These are phyloP conservation scores for Arctopsyche grandis DNA, from an alignment of 1,140 invertebrate species.

Conservation along the genomic window DNA sequence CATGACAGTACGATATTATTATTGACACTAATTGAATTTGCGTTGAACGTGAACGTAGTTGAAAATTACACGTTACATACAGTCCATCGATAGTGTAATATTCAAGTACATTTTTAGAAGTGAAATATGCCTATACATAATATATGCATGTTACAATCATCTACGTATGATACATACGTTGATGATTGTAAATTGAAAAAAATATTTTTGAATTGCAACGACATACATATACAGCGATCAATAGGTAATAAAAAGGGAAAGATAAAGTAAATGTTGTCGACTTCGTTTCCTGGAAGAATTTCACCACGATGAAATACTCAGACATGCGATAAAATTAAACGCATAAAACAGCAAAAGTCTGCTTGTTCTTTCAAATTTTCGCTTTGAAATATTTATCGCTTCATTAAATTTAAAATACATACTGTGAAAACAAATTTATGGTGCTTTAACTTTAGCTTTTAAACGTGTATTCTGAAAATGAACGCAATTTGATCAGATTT, in stretches of 20 bases:
- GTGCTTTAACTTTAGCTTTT: no score
- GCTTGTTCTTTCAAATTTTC: constrained; percentile 11
- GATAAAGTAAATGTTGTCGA: background rate
- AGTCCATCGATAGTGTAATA: no score
- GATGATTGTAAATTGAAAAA: no score
- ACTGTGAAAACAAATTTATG: no score
- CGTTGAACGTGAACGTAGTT: background rate
- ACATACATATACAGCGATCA: background rate
- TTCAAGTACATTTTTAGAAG: background rate
- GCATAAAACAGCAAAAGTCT: constrained; percentile 4
- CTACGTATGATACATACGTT: no score
- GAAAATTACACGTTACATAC: background rate
- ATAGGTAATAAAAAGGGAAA: background rate
- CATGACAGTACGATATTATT: background rate
- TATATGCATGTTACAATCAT: no score
- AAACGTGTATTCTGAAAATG: no score
- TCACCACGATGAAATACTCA: background rate
- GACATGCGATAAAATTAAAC: constrained; percentile 20
- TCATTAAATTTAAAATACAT: background rate
- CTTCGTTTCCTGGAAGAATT: background rate
- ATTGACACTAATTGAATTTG: background rate
- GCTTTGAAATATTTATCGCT: background rate
- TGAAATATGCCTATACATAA: no score
- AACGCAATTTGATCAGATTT: no score
- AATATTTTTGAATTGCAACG: background rate